Evolutionary conservation across 2,888 invertebrate species (phyloP).

Genomic region (Diadromus collaris): DNA sequence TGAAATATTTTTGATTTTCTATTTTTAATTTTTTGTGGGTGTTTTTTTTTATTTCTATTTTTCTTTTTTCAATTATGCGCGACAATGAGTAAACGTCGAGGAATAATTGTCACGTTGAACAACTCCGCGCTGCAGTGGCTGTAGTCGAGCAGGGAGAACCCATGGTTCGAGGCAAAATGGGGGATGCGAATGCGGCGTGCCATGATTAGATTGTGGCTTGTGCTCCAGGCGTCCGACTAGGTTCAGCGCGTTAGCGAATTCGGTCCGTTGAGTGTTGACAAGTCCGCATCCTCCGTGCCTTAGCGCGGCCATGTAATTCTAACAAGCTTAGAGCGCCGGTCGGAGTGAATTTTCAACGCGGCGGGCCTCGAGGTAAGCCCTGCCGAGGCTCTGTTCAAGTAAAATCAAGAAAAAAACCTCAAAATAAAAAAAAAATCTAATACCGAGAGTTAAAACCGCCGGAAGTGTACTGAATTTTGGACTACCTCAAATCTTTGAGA

Average conservation of each 20-base stretch:
- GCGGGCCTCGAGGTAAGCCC: slow-evolving; percentile 42
- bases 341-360: slow-evolving; percentile 56
- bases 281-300: slow-evolving; percentile 77
- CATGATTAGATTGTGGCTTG: slow-evolving; percentile 79
- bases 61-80: not conserved
- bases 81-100: slow-evolving; percentile 37
- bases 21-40: slow-evolving; percentile 8
- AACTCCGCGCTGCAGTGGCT: slow-evolving; percentile 53
- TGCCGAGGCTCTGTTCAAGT: slow-evolving; percentile 12
- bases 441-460: not conserved
- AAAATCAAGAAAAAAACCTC: slow-evolving; percentile 24
- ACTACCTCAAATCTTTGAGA: not conserved
- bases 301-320: slow-evolving; percentile 76
- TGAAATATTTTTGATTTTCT: not conserved
- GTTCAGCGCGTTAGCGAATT: slow-evolving; percentile 78
- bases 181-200: slow-evolving; percentile 76
- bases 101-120: slow-evolving; percentile 49
- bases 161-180: slow-evolving; percentile 69
- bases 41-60: slow-evolving; percentile 13
- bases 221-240: slow-evolving; percentile 76
- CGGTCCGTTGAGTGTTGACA: slow-evolving; percentile 78
- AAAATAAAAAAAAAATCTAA: too few species aligned
- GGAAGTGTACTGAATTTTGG: not conserved
- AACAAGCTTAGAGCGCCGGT: slow-evolving; percentile 76
- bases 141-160: slow-evolving; percentile 52